A percentile compares a stretch with the other conserved stretches of the same genome.
Conservation (phyloP, 2,888 invertebrate species). For the Scaptodrosophila latifasciaeformis region DNA sequence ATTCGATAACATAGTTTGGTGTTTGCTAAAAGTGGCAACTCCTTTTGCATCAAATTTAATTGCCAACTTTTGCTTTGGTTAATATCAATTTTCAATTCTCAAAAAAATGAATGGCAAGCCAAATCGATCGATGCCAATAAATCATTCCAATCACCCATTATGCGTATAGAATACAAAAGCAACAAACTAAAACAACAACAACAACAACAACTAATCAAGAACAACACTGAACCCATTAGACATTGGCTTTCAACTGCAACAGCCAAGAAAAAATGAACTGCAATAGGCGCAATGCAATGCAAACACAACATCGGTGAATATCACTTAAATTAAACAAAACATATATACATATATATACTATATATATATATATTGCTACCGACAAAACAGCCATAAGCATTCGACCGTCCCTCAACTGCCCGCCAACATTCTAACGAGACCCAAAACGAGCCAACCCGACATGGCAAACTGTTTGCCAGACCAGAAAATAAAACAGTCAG, state of each 20-base stretch:
- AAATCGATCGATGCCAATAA: conserved; percentile 4
- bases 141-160: background rate
- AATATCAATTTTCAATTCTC: no score
- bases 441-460: conserved; percentile 12
- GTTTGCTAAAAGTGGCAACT: no score
- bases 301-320: conserved; percentile 35
- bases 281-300: conserved; percentile 33
- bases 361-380: conserved; percentile 28
- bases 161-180: no score
- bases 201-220: no score
- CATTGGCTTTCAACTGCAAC: conserved; percentile 32
- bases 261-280: conserved; percentile 11
- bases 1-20: no score
- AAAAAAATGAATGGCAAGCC: no score
- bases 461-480: no score
- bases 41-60: no score
- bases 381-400: conserved; percentile 43
- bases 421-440: conserved; percentile 6
- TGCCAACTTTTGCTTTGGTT: no score
- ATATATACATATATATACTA: no score
- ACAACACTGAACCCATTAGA: no score
- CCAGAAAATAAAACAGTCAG: background rate
- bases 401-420: conserved; percentile 7
- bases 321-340: conserved; percentile 51
- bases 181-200: conserved; percentile 20